Conservation (phyloP, 2,113 vertebrate genomes). For the Poeciliopsis prolifica region DNA sequence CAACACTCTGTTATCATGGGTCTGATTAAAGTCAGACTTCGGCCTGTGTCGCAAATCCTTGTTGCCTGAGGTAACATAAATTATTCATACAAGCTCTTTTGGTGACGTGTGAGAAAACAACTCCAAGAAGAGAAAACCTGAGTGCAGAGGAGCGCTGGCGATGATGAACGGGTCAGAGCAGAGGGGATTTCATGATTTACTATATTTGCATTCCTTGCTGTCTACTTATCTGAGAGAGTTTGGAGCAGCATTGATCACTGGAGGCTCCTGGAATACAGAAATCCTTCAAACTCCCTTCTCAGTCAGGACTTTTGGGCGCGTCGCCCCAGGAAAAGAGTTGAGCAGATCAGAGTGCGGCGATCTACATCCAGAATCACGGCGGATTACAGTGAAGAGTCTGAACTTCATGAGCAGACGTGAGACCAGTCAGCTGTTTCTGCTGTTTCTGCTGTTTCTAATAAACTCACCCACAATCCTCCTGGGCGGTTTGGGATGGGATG, state of each 20-base stretch:
- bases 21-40: conserved; percentile 7
- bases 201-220: conserved; percentile 45
- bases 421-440: conserved; percentile 14
- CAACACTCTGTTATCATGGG: conserved; percentile 23
- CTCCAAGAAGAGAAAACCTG: conserved; percentile 28
- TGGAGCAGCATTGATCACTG: conserved; percentile 35
- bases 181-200: conserved; percentile 10
- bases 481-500: conserved; percentile 30
- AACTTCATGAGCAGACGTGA: conserved; percentile 15
- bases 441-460: conserved; percentile 23
- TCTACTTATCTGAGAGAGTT: conserved; percentile 31
- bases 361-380: background rate
- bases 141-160: conserved; percentile 9
- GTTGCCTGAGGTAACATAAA: conserved; percentile 34
- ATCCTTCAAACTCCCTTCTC: conserved; percentile 13
- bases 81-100: conserved; percentile 56
- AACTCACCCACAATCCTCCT: conserved; percentile 41
- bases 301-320: conserved; percentile 3
- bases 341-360: background rate
- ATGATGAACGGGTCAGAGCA: conserved; percentile 61
- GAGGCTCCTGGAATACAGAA: conserved; percentile 27
- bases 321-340: conserved; percentile 10
- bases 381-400: background rate
- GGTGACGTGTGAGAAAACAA: conserved; percentile 45
- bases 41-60: conserved; percentile 4